Percentiles rank a stretch among this genome's conserved stretches.
Evolutionary conservation across 1,140 invertebrate species (phyloP).

Genomic region (Hylaeus anthracinus): DNA sequence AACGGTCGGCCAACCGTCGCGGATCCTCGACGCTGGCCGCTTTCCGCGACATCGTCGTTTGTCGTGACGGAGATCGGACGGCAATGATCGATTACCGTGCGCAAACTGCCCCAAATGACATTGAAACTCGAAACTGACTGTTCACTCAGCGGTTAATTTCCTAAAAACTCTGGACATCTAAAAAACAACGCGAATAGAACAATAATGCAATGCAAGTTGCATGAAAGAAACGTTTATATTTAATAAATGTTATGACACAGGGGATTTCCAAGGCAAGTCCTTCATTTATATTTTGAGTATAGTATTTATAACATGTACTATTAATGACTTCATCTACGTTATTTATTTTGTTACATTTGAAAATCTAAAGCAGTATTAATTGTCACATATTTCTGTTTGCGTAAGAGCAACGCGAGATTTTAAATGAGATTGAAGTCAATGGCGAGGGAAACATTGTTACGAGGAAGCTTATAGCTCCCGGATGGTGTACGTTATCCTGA

Average conservation of each 20-base stretch:
- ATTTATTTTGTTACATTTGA: no score
- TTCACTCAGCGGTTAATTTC: not conserved
- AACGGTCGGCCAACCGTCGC: conserved; percentile 51
- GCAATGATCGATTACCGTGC: conserved; percentile 33
- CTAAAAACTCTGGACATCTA: no score
- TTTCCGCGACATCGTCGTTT: conserved; percentile 43
- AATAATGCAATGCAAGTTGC: no score
- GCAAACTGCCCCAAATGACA: conserved; percentile 12
- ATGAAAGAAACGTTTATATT: no score
- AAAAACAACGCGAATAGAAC: no score
- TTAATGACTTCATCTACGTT: no score
- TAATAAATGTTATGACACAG: no score
- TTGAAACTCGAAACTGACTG: conserved; percentile 10
- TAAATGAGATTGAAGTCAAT: not conserved
- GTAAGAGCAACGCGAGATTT: not conserved
- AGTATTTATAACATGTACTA: no score
- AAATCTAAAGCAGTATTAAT: no score
- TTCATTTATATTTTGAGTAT: no score
- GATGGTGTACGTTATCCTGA: conserved; percentile 17
- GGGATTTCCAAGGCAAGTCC: no score
- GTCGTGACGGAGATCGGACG: conserved; percentile 7
- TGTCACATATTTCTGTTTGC: not conserved
- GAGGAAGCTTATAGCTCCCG: not conserved
- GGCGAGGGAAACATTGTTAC: not conserved
- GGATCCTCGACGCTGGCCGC: conserved; percentile 30